Conservation (phyloP, 2,888 invertebrate species). For the Neria commutata region DNA sequence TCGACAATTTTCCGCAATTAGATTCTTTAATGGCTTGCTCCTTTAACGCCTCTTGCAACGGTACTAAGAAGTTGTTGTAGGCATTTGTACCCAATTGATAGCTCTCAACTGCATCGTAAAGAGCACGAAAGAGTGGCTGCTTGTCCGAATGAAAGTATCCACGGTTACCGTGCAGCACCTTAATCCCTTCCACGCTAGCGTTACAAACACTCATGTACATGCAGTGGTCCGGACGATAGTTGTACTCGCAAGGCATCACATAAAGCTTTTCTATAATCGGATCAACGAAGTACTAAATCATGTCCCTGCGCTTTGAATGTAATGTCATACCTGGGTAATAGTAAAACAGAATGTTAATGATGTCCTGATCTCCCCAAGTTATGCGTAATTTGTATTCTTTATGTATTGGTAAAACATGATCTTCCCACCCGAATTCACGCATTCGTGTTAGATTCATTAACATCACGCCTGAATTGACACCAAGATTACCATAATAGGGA, state of each 20-base stretch:
- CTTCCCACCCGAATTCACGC: constrained; percentile 84
- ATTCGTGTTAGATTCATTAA: constrained; percentile 94
- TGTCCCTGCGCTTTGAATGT: background rate
- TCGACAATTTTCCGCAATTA: constrained; percentile 70
- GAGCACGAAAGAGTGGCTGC: constrained; percentile 81
- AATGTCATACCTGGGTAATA: constrained; percentile 70
- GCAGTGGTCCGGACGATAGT: constrained; percentile 94
- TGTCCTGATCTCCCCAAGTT: constrained; percentile 98
- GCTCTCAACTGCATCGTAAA: constrained; percentile 66
- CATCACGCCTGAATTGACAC: constrained; percentile 97
- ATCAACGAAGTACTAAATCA: no score
- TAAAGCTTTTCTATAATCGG: constrained; percentile 78
- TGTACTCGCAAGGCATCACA: constrained; percentile 83
- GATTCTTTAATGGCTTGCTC: constrained; percentile 66
- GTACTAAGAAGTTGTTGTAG: constrained; percentile 43
- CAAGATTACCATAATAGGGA: constrained; percentile 83
- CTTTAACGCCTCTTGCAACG: constrained; percentile 60
- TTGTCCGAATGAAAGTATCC: constrained; percentile 84
- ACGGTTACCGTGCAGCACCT: constrained; percentile 86
- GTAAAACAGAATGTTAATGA: constrained; percentile 85
- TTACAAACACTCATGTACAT: constrained; percentile 91
- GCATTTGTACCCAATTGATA: constrained; percentile 68
- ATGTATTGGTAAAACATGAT: constrained; percentile 83
- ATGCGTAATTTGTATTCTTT: constrained; percentile 83
- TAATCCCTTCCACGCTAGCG: constrained; percentile 68